phyloP scores from a whole-genome alignment of 1,140 invertebrate genomes.

The Heterodera carotae region DNA sequence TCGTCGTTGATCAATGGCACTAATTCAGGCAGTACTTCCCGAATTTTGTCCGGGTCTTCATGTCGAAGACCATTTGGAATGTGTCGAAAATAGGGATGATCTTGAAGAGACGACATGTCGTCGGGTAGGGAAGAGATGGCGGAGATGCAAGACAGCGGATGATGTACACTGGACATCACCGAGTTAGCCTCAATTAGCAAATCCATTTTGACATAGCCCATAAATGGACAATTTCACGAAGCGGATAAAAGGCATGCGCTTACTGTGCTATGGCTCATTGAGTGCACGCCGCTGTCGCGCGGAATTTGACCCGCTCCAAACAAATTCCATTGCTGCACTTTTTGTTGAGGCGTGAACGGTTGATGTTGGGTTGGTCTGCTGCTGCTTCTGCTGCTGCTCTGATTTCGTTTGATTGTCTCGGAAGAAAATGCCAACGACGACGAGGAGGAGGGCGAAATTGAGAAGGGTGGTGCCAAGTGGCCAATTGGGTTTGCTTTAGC shows the following conservation, averaged over 20 bases:
- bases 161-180: conserved; percentile 39
- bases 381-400: background rate
- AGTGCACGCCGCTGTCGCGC: conserved; percentile 42
- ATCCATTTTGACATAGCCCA: background rate
- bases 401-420: background rate
- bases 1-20: conserved; percentile 47
- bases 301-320: conserved; percentile 14
- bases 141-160: conserved; percentile 37
- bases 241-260: background rate
- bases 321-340: conserved; percentile 41
- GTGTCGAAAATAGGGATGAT: conserved; percentile 31
- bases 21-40: conserved; percentile 44
- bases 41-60: conserved; percentile 43
- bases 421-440: background rate
- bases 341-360: conserved; percentile 26
- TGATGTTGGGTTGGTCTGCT: conserved; percentile 8
- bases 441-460: background rate
- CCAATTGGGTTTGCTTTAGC: background rate
- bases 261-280: conserved; percentile 43
- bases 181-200: conserved; percentile 34
- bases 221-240: background rate
- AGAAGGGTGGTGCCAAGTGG: background rate
- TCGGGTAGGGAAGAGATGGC: conserved; percentile 38
- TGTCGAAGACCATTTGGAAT: conserved; percentile 24
- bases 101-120: conserved; percentile 17